Percentiles rank a stretch among this genome's conserved stretches.
These are phyloP conservation scores for Noctua janthe DNA, from an alignment of 2,888 invertebrate species.

Conservation along the genomic window DNA sequence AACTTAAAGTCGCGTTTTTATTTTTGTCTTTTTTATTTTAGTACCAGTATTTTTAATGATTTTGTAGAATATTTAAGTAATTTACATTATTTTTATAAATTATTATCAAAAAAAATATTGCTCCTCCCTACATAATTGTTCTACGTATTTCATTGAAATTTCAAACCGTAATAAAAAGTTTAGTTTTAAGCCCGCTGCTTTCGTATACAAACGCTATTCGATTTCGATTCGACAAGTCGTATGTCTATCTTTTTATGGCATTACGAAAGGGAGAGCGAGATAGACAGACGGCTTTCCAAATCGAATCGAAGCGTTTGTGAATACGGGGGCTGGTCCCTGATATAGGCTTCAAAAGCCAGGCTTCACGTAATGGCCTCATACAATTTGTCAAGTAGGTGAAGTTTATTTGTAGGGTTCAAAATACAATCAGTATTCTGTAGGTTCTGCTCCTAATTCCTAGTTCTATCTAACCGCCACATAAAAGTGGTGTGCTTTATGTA, in stretches of 20 bases:
- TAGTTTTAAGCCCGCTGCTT: too few species aligned
- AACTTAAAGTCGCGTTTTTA: too few species aligned
- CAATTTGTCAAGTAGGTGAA: neutral
- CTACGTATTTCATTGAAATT: too few species aligned
- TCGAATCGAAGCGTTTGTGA: neutral
- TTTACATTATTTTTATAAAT: too few species aligned
- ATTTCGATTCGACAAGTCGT: neutral
- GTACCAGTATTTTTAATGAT: too few species aligned
- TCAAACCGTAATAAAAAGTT: too few species aligned
- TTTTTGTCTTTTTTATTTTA: too few species aligned
- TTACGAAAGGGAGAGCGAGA: neutral
- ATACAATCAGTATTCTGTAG: slow-evolving; percentile 2
- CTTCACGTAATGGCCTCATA: neutral
- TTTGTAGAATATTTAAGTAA: too few species aligned
- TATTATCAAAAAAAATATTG: too few species aligned
- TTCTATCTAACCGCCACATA: neutral
- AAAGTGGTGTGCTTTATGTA: neutral
- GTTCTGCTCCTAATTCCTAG: neutral
- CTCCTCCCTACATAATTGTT: too few species aligned
- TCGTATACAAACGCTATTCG: neutral
- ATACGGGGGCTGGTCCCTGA: neutral
- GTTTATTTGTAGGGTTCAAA: neutral
- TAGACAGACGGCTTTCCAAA: neutral
- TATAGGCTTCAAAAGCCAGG: neutral
- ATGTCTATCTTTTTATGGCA: neutral